Conservation (phyloP, 2,888 invertebrate species). For the Harpalus rufipes region DNA sequence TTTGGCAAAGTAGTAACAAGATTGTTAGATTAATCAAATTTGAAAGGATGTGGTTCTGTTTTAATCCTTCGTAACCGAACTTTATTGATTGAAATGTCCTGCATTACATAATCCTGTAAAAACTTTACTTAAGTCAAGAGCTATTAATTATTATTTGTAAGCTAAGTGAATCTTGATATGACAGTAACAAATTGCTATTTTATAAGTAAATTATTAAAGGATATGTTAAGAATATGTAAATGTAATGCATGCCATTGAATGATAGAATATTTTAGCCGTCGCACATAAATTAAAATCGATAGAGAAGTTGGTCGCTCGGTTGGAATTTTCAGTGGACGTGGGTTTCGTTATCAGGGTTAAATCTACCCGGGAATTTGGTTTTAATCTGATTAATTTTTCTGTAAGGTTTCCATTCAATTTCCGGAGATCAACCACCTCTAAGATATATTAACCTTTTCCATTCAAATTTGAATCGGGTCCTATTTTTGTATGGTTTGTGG, state of each 20-base stretch:
- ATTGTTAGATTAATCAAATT: conserved; percentile 45
- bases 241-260: not conserved
- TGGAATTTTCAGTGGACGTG: not conserved
- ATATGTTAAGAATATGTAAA: conserved; percentile 21
- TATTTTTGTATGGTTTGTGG: too few relatives aligned
- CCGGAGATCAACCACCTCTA: conserved; percentile 4
- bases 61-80: conserved; percentile 15
- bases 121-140: conserved; percentile 15
- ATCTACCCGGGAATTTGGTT: conserved; percentile 10
- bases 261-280: not conserved
- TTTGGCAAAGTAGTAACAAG: conserved; percentile 16
- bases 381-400: conserved; percentile 53
- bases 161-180: conserved; percentile 27
- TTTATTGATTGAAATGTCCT: conserved; percentile 30
- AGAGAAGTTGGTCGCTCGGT: too few relatives aligned
- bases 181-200: conserved; percentile 24
- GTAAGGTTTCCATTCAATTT: conserved; percentile 43
- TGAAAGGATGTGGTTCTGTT: conserved; percentile 37
- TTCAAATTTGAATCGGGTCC: too few relatives aligned
- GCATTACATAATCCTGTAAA: conserved; percentile 14
- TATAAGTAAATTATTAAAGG: conserved; percentile 20
- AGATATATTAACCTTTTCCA: too few relatives aligned
- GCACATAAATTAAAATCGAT: not conserved
- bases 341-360: not conserved
- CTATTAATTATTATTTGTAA: conserved; percentile 37